phyloP scores from a whole-genome alignment of 1,140 invertebrate genomes.

The Stegodyphus mimosarum region DNA sequence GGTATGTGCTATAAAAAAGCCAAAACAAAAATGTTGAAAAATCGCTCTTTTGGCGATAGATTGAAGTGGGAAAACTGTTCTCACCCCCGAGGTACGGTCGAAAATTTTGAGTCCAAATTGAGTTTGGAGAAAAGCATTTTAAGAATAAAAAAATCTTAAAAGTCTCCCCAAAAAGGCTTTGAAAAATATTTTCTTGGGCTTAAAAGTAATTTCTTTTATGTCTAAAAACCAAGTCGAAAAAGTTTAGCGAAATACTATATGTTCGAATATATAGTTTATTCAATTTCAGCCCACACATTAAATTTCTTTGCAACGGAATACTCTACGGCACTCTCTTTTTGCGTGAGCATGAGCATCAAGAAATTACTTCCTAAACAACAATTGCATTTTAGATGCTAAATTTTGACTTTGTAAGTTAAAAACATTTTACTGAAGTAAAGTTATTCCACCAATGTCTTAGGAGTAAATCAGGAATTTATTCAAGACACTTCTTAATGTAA shows the following conservation, averaged over 20 bases:
- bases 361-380: too few relatives aligned
- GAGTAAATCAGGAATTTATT: too few relatives aligned
- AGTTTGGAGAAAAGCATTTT: slow-evolving; percentile 42
- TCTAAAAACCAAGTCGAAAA: not conserved
- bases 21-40: slow-evolving; percentile 36
- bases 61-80: slow-evolving; percentile 47
- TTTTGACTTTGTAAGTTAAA: too few relatives aligned
- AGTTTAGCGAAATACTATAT: not conserved
- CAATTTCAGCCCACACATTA: not conserved
- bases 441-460: too few relatives aligned
- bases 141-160: slow-evolving; percentile 1
- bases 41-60: slow-evolving; percentile 50
- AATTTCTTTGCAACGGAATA: not conserved
- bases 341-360: too few relatives aligned
- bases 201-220: not conserved
- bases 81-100: slow-evolving; percentile 25
- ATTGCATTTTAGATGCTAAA: too few relatives aligned
- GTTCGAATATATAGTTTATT: not conserved
- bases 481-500: too few relatives aligned
- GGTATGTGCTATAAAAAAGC: not conserved
- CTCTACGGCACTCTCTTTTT: too few relatives aligned
- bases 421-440: too few relatives aligned
- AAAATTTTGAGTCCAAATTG: slow-evolving; percentile 56
- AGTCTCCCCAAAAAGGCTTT: not conserved
- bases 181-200: slow-evolving; percentile 12